Evolutionary conservation across 2,888 invertebrate species (phyloP).

Genomic region (Sthenelais limicola): DNA sequence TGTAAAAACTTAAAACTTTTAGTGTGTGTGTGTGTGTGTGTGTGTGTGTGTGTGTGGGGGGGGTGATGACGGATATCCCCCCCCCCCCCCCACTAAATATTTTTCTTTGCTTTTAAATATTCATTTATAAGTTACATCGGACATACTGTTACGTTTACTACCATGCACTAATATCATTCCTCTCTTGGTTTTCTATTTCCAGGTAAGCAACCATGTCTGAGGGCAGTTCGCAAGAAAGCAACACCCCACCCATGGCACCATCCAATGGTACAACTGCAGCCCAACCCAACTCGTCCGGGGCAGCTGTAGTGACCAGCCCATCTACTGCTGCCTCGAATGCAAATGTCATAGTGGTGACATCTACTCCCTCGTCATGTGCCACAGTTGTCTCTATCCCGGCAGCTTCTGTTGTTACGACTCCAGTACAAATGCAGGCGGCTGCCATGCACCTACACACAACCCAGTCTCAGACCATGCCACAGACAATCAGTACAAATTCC

Average conservation of each 20-base stretch:
- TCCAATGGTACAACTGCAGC: neutral
- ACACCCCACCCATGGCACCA: slow-evolving; percentile 18
- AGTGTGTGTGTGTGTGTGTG: too few relatives aligned
- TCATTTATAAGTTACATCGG: too few relatives aligned
- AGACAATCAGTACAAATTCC: neutral
- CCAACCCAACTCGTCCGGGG: slow-evolving; percentile 6
- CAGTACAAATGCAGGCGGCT: slow-evolving; percentile 4
- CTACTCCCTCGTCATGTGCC: neutral
- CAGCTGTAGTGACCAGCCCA: slow-evolving; percentile 5
- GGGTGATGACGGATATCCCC: too few relatives aligned
- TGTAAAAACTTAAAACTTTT: too few relatives aligned
- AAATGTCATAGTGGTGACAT: slow-evolving; percentile 20
- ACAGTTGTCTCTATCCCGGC: slow-evolving; percentile 21
- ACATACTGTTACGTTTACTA: too few relatives aligned
- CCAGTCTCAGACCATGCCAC: neutral
- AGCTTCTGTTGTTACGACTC: neutral
- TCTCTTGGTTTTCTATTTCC: neutral
- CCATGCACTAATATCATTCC: neutral
- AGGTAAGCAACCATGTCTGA: slow-evolving; percentile 35
- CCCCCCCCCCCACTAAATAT: too few relatives aligned
- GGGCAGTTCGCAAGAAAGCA: slow-evolving; percentile 17
- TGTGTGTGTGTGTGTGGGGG: too few relatives aligned
- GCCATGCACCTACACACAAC: neutral
- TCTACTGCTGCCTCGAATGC: neutral
- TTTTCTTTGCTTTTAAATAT: too few relatives aligned